These are phyloP conservation scores for Zhengitettix transpicula DNA, from an alignment of 2,888 invertebrate genomes.

Conservation along the genomic window DNA sequence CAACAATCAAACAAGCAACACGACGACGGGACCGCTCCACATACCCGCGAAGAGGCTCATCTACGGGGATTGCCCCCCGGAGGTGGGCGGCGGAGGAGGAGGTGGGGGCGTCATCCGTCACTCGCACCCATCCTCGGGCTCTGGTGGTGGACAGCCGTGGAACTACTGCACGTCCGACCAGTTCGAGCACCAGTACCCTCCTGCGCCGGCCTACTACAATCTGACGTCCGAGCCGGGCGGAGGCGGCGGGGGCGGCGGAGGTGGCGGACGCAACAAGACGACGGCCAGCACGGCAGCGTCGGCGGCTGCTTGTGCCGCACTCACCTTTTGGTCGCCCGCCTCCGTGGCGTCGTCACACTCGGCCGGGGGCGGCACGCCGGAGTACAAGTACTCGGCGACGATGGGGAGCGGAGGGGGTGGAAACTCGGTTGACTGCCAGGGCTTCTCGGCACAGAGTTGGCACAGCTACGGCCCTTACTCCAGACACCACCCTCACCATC, in stretches of 20 bases:
- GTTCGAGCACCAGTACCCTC: slow-evolving; percentile 50
- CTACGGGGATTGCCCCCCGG: slow-evolving; percentile 32
- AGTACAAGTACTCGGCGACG: slow-evolving; percentile 26
- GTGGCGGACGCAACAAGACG: background rate
- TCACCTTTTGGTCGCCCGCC: slow-evolving; percentile 17
- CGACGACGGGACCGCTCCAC: slow-evolving; percentile 49
- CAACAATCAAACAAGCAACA: slow-evolving; percentile 47
- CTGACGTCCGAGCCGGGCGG: slow-evolving; percentile 42
- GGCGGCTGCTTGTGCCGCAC: slow-evolving; percentile 33
- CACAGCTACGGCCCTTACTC: slow-evolving; percentile 51
- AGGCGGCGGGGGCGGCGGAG: slow-evolving; percentile 21
- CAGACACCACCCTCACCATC: slow-evolving; percentile 36
- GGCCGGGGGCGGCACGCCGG: background rate
- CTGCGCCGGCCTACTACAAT: slow-evolving; percentile 58
- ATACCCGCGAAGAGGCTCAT: slow-evolving; percentile 70
- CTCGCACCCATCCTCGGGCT: slow-evolving; percentile 33
- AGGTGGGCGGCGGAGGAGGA: slow-evolving; percentile 27
- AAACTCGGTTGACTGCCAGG: slow-evolving; percentile 45
- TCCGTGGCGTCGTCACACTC: slow-evolving; percentile 31
- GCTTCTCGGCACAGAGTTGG: slow-evolving; percentile 51
- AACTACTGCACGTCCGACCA: slow-evolving; percentile 37
- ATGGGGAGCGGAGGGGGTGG: slow-evolving; percentile 20
- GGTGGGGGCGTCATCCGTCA: slow-evolving; percentile 58
- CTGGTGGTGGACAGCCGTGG: slow-evolving; percentile 36
- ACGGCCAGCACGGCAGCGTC: slow-evolving; percentile 4